Percentiles rank a stretch among this genome's conserved stretches.
phyloP scores from a whole-genome alignment of 2,113 vertebrate genomes.

The Limnothrissa miodon region DNA sequence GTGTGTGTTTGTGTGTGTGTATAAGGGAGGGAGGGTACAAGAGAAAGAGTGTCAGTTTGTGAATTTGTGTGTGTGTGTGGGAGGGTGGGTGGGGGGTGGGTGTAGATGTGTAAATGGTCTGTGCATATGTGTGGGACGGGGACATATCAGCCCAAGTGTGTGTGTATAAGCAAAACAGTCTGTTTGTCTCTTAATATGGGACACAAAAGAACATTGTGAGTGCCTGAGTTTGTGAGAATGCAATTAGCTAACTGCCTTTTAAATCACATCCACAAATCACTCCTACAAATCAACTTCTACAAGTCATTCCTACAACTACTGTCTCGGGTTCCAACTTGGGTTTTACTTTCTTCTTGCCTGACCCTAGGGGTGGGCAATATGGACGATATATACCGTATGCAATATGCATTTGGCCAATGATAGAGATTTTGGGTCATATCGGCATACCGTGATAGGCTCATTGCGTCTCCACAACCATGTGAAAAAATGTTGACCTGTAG shows the following conservation, averaged over 20 bases:
- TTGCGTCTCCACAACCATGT: no score
- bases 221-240: background rate
- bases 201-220: background rate
- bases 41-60: background rate
- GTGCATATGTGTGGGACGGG: background rate
- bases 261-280: background rate
- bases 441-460: no score
- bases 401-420: no score
- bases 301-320: no score
- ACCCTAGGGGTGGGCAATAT: no score
- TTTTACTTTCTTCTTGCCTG: no score
- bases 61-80: background rate
- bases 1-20: background rate
- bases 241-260: background rate
- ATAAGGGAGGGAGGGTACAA: no score
- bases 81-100: background rate
- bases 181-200: background rate
- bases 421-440: no score
- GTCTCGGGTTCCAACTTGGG: background rate
- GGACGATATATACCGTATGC: no score
- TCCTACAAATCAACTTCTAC: background rate
- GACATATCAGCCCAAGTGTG: background rate
- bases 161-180: background rate
- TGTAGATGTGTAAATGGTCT: background rate
- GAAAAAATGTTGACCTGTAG: no score